Conservation (phyloP, 2,888 invertebrate genomes). For the Drosophila rubida region DNA sequence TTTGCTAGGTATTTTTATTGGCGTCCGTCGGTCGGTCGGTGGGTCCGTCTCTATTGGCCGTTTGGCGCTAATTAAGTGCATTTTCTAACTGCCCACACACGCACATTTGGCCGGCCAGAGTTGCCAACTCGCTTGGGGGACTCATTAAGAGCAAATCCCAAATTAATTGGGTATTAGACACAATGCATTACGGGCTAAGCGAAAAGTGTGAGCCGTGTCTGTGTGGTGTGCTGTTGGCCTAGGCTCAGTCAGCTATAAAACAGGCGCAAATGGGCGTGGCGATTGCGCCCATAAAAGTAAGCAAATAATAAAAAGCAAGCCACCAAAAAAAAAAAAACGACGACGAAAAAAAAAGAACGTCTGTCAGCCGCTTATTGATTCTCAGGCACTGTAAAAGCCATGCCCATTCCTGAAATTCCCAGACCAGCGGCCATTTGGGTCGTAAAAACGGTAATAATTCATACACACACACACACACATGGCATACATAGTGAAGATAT, state of each 20-base stretch:
- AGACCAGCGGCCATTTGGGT: constrained; percentile 16
- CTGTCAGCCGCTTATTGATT: constrained; percentile 48
- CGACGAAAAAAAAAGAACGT: constrained; percentile 20
- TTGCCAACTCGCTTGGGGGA: constrained; percentile 37
- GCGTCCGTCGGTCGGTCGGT: constrained; percentile 33
- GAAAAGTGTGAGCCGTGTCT: constrained; percentile 24
- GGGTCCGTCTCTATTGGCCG: constrained; percentile 18
- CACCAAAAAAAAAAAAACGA: too few species aligned
- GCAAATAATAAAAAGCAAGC: constrained; percentile 53
- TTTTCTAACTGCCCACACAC: constrained; percentile 48
- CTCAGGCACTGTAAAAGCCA: constrained; percentile 16
- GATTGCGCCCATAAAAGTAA: constrained; percentile 47
- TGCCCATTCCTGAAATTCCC: background rate
- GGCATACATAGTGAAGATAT: background rate
- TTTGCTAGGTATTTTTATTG: constrained; percentile 64
- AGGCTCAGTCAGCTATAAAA: constrained; percentile 49
- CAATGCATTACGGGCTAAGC: constrained; percentile 58
- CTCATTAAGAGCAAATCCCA: constrained; percentile 70
- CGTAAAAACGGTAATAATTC: constrained; percentile 53
- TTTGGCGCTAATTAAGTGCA: constrained; percentile 53
- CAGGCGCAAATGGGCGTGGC: constrained; percentile 49
- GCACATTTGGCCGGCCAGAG: constrained; percentile 15
- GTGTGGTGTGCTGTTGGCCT: constrained; percentile 12
- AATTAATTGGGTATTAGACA: constrained; percentile 78
- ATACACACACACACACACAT: constrained; percentile 18